Conservation (phyloP, 2,797 vertebrate genomes). For the Sebastiscus albofasciatus region DNA sequence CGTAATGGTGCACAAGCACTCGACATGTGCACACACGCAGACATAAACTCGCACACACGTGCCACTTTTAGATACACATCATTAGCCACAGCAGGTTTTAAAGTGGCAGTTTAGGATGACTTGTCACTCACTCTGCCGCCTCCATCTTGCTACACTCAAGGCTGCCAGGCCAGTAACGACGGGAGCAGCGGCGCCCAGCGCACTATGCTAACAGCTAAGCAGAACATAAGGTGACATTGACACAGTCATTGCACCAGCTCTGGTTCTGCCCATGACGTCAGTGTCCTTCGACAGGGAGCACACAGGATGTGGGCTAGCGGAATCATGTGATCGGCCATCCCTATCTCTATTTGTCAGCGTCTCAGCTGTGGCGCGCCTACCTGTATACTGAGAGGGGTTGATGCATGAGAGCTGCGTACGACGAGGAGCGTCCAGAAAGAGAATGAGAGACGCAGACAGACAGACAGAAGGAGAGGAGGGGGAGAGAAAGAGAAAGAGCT, state of each 20-base stretch:
- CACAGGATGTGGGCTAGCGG: conserved; percentile 49
- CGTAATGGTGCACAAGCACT: conserved; percentile 58
- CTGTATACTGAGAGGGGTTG: conserved; percentile 51
- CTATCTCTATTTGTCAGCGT: conserved; percentile 73
- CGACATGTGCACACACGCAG: conserved; percentile 26
- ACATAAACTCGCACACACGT: background rate
- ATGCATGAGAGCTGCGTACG: conserved; percentile 49
- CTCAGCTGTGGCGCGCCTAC: conserved; percentile 44
- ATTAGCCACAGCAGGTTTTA: conserved; percentile 76
- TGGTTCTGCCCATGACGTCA: conserved; percentile 68
- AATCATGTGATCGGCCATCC: conserved; percentile 70
- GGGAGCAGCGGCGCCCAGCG: conserved; percentile 38
- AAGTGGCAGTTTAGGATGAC: conserved; percentile 74
- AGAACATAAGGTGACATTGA: conserved; percentile 81
- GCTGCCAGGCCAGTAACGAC: conserved; percentile 64
- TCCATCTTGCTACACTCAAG: conserved; percentile 65
- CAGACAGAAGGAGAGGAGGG: background rate
- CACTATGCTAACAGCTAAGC: conserved; percentile 76
- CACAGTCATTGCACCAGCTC: conserved; percentile 69
- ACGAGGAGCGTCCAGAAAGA: conserved; percentile 33
- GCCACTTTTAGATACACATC: conserved; percentile 64
- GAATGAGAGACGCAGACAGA: conserved; percentile 17
- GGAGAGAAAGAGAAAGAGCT: conserved; percentile 18
- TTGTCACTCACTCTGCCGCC: conserved; percentile 72
- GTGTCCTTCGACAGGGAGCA: conserved; percentile 64